phyloP scores from a whole-genome alignment of 1,140 invertebrate species.

The Aleiodes sp. region DNA sequence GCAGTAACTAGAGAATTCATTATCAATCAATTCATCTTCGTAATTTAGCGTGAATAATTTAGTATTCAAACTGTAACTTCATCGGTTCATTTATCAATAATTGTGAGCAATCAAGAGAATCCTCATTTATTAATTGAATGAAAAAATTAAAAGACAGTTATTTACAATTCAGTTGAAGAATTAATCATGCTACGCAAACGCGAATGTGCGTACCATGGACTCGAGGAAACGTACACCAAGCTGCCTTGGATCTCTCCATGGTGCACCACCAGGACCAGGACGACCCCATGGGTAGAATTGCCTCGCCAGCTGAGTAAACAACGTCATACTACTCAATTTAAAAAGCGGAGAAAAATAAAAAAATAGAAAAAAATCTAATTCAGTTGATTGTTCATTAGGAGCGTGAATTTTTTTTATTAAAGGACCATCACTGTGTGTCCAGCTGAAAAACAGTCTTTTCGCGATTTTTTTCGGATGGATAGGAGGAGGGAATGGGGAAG shows the following conservation, averaged over 20 bases:
- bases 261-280: constrained; percentile 71
- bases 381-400: too few relatives aligned
- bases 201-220: constrained; percentile 70
- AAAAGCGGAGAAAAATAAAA: background rate
- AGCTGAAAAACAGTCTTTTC: too few relatives aligned
- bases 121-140: background rate
- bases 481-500: background rate
- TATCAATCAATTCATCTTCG: too few relatives aligned
- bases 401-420: too few relatives aligned
- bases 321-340: constrained; percentile 1
- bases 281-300: constrained; percentile 69
- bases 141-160: background rate
- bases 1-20: background rate
- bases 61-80: too few relatives aligned
- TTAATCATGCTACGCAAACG: constrained; percentile 16
- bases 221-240: constrained; percentile 74
- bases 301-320: constrained; percentile 48
- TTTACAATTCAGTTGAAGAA: background rate
- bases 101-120: background rate
- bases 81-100: too few relatives aligned
- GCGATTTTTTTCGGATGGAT: background rate
- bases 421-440: too few relatives aligned
- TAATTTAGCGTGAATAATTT: too few relatives aligned
- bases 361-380: background rate
- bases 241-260: constrained; percentile 72